A percentile compares a stretch with the other conserved stretches of the same genome.
Evolutionary conservation across 2,888 invertebrate genomes (phyloP).

Genomic region (Xylophagus ater): DNA sequence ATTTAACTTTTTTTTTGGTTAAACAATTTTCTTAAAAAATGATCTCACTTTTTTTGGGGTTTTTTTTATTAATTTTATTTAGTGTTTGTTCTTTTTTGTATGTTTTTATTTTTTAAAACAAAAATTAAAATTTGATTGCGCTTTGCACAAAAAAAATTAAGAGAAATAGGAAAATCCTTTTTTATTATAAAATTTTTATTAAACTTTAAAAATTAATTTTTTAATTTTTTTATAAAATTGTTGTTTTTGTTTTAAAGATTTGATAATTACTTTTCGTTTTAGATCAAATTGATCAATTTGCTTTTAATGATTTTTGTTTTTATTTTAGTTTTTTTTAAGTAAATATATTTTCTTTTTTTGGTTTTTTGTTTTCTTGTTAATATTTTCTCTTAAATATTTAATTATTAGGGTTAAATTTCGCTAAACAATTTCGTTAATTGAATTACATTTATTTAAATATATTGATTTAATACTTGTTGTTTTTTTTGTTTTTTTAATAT

Average conservation of each 20-base stretch:
- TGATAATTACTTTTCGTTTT: slow-evolving; percentile 25
- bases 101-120: slow-evolving; percentile 16
- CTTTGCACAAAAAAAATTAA: slow-evolving; percentile 41
- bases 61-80: slow-evolving; percentile 18
- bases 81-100: slow-evolving; percentile 18
- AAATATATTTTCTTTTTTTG: too few species aligned
- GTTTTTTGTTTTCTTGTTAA: slow-evolving; percentile 3
- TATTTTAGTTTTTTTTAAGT: slow-evolving; percentile 4
- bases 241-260: slow-evolving; percentile 23
- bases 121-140: slow-evolving; percentile 33
- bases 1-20: slow-evolving; percentile 16
- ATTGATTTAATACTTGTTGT: slow-evolving; percentile 15
- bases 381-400: slow-evolving; percentile 2
- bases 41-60: slow-evolving; percentile 31
- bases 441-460: slow-evolving; percentile 14
- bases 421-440: slow-evolving; percentile 12
- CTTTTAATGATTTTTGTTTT: slow-evolving; percentile 5
- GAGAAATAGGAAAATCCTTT: too few species aligned
- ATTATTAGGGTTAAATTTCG: slow-evolving; percentile 12
- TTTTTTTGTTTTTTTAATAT: slow-evolving; percentile 20
- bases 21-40: slow-evolving; percentile 24
- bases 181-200: slow-evolving; percentile 13
- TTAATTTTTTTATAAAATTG: slow-evolving; percentile 14
- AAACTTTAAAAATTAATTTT: slow-evolving; percentile 6
- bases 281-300: slow-evolving; percentile 38